Evolutionary conservation across 2,113 vertebrate species (phyloP).

Genomic region (zebrafish (Danio rerio)): GRCz12tu NC_133187.1:20572501-20573000

Average conservation of each 20-base stretch:
- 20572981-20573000: slow-evolving; percentile 91
- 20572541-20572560: slow-evolving; percentile 65
- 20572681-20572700: slow-evolving; percentile 76
- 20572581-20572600: slow-evolving; percentile 71
- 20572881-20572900: slow-evolving; percentile 68
- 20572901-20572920: slow-evolving; percentile 64
- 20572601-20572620: slow-evolving; percentile 81
- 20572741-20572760: slow-evolving; percentile 77
- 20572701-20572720: slow-evolving; percentile 76
- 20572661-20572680: slow-evolving; percentile 76
- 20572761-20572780: slow-evolving; percentile 89
- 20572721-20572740: slow-evolving; percentile 83
- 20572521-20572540: slow-evolving; percentile 72
- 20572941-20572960: slow-evolving; percentile 84
- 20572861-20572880: slow-evolving; percentile 79
- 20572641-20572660: slow-evolving; percentile 81
- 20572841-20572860: slow-evolving; percentile 83
- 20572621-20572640: slow-evolving; percentile 82
- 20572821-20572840: slow-evolving; percentile 84
- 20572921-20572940: slow-evolving; percentile 56
- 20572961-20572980: slow-evolving; percentile 91
- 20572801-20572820: slow-evolving; percentile 80
- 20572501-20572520: slow-evolving; percentile 73
- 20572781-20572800: slow-evolving; percentile 88
- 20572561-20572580: slow-evolving; percentile 72